Evolutionary conservation across 1,140 invertebrate species (phyloP).

Genomic region (Cyphomyrmex costatus): DNA sequence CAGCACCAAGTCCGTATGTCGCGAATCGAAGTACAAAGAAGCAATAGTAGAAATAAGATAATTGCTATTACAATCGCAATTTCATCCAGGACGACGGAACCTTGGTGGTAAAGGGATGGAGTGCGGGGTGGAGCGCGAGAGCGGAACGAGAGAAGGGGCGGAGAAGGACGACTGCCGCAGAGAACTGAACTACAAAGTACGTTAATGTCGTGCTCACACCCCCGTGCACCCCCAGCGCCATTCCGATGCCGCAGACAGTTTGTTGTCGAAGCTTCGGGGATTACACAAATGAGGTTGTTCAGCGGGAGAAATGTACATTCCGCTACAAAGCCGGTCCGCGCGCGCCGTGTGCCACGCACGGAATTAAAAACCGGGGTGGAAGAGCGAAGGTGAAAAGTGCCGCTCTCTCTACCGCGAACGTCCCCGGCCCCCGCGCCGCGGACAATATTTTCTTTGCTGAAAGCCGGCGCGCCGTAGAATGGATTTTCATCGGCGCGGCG

Average conservation of each 20-base stretch:
- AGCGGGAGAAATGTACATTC: constrained; percentile 76
- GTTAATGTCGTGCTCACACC: constrained; percentile 78
- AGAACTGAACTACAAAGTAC: constrained; percentile 78
- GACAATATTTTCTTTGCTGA: constrained; percentile 78
- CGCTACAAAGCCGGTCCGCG: constrained; percentile 72
- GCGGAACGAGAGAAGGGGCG: neutral
- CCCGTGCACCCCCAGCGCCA: constrained; percentile 60
- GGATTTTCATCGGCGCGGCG: constrained; percentile 74
- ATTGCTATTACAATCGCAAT: constrained; percentile 83
- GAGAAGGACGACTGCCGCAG: constrained; percentile 65
- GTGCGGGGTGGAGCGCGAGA: neutral
- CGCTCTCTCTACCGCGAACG: constrained; percentile 68
- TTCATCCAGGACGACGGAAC: constrained; percentile 72
- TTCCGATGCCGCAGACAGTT: constrained; percentile 73
- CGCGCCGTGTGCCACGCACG: constrained; percentile 63
- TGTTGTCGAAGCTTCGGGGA: constrained; percentile 80
- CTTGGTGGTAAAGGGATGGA: constrained; percentile 40
- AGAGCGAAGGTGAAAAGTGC: constrained; percentile 72
- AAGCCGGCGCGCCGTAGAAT: constrained; percentile 73
- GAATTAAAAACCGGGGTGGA: constrained; percentile 69
- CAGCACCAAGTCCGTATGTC: constrained; percentile 68
- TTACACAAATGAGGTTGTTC: constrained; percentile 81
- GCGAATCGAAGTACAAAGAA: constrained; percentile 76
- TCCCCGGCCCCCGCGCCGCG: constrained; percentile 42
- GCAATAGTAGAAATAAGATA: constrained; percentile 81